Conservation (phyloP, 2,888 invertebrate species). For the Eristalinus aeneus region DNA sequence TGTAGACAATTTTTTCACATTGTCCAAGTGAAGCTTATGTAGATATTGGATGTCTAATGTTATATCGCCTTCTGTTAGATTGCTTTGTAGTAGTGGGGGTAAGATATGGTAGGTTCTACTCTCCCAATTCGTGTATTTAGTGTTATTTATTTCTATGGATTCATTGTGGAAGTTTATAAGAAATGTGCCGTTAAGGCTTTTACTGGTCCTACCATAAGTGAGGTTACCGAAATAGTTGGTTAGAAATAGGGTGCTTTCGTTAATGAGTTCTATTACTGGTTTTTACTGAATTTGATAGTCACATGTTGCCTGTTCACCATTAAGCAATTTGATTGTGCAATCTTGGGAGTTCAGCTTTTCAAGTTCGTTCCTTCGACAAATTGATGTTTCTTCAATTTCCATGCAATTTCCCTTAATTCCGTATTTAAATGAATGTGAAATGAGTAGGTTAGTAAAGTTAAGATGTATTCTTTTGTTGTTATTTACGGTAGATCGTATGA, state of each 20-base stretch:
- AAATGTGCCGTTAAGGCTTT: slow-evolving; percentile 9
- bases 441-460: slow-evolving; percentile 14
- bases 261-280: slow-evolving; percentile 50
- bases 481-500: slow-evolving; percentile 51
- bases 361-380: not conserved
- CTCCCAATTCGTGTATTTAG: slow-evolving; percentile 11
- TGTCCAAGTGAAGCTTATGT: not conserved
- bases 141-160: slow-evolving; percentile 6
- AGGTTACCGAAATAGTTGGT: slow-evolving; percentile 3
- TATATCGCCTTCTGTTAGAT: not conserved
- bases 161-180: slow-evolving; percentile 8
- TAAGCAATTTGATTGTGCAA: slow-evolving; percentile 38
- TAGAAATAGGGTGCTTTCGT: slow-evolving; percentile 42
- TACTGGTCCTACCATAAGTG: not conserved
- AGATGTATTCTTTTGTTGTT: slow-evolving; percentile 50
- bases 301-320: slow-evolving; percentile 37
- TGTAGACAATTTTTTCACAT: not conserved
- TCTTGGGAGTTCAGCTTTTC: slow-evolving; percentile 7
- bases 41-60: not conserved
- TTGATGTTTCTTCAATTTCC: slow-evolving; percentile 4
- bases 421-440: not conserved
- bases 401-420: slow-evolving; percentile 14
- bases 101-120: slow-evolving; percentile 7
- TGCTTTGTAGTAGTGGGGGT: not conserved
- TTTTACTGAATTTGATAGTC: slow-evolving; percentile 45